phyloP scores from a whole-genome alignment of 2,797 vertebrate species.

The Sebastes kiyomatsui region DNA sequence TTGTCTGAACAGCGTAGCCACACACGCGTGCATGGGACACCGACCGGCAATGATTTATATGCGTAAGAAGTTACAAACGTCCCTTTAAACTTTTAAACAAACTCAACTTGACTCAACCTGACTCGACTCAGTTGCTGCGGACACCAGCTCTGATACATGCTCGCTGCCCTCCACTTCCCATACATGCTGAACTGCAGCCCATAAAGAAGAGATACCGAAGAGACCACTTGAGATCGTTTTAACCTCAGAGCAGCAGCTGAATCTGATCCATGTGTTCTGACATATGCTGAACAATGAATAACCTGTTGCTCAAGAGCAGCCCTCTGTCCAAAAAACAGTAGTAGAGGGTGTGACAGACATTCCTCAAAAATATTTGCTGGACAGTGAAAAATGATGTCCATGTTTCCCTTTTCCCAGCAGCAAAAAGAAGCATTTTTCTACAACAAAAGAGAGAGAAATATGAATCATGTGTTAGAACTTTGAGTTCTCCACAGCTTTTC shows the following conservation, averaged over 20 bases:
- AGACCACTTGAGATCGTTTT: background rate
- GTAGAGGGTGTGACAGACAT: constrained; percentile 55
- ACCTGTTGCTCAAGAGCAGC: constrained; percentile 42
- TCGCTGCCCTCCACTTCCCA: background rate
- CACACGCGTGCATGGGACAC: too few relatives aligned
- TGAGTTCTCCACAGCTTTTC: constrained; percentile 32
- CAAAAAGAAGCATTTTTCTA: constrained; percentile 10
- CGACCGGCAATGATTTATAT: rapidly evolving
- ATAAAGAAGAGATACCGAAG: background rate
- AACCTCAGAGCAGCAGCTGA: constrained; percentile 23
- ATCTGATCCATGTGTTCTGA: constrained; percentile 48
- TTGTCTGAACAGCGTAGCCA: too few relatives aligned
- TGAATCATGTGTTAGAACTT: constrained; percentile 41
- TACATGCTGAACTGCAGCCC: background rate
- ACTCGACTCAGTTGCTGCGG: background rate
- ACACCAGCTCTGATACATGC: background rate
- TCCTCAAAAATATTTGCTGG: constrained; percentile 38
- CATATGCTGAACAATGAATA: constrained; percentile 36
- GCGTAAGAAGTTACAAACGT: too few relatives aligned
- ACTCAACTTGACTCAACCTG: background rate
- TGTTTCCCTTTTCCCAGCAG: constrained; percentile 44
- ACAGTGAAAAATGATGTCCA: constrained; percentile 30
- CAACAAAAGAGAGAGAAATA: constrained; percentile 25
- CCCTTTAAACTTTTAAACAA: background rate
- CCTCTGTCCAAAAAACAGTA: constrained; percentile 50